These are phyloP conservation scores for Narcine bancroftii DNA, from an alignment of 2,113 vertebrate species.

Conservation along the genomic window DNA sequence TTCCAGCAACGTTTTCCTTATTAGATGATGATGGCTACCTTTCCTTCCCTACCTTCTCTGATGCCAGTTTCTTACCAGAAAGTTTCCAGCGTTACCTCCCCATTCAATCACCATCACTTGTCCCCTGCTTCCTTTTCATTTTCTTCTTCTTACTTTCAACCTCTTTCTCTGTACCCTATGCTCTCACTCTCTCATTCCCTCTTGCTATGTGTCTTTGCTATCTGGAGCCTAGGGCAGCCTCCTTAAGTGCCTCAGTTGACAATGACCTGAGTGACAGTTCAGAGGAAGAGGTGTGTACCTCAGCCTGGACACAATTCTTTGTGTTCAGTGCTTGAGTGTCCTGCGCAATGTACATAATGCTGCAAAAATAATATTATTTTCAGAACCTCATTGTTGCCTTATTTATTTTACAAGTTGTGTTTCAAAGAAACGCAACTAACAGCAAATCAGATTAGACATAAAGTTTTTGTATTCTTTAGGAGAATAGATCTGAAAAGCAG, in stretches of 20 bases:
- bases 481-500: not conserved
- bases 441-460: slow-evolving; percentile 34
- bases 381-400: slow-evolving; percentile 87
- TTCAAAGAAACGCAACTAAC: slow-evolving; percentile 20
- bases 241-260: slow-evolving; percentile 91
- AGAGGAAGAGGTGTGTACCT: slow-evolving; percentile 93
- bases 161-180: slow-evolving; percentile 92
- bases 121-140: slow-evolving; percentile 96
- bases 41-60: slow-evolving; percentile 81
- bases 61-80: slow-evolving; percentile 80
- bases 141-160: slow-evolving; percentile 97
- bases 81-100: slow-evolving; percentile 84
- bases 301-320: slow-evolving; percentile 64
- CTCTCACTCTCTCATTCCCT: slow-evolving; percentile 96
- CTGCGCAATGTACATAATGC: slow-evolving; percentile 68
- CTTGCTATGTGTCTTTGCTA: slow-evolving; percentile 98
- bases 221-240: slow-evolving; percentile 98
- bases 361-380: slow-evolving; percentile 76
- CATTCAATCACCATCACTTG: slow-evolving; percentile 84
- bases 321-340: slow-evolving; percentile 68
- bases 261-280: slow-evolving; percentile 98
- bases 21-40: slow-evolving; percentile 93
- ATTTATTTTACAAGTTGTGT: slow-evolving; percentile 39
- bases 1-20: slow-evolving; percentile 79
- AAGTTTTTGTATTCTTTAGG: slow-evolving; percentile 23